Evolutionary conservation across 2,888 invertebrate genomes (phyloP), one percentile per base, ranked within the genome.

Genomic region (Cotesia congregata): DNA sequence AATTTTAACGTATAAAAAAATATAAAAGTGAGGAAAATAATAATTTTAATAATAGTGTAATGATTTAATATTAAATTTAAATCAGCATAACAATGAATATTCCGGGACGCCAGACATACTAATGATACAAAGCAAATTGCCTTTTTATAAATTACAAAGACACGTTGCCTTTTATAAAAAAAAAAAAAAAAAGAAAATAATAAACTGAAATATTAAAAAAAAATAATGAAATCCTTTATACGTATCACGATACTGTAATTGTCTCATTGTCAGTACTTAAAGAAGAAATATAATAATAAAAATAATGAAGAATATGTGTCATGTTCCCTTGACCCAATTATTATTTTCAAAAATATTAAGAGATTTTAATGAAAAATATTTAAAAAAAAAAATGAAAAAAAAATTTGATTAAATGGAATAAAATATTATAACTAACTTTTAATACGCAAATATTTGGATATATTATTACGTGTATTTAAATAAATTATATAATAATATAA

Each of bases 61-160:
- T 17, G 17, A 17, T 17, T 82, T 40, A 61, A 17, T 12, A 67
- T 60, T 64, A 60, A 69, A 68, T 72, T 60, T 64, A 60, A 69
- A 68, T 72, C 60, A 70, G 64, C 40, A 61, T 72, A 73, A 67
- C 20, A 65, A 67, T 69, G 69, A 79, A 80, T 83, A 82, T 82
- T 82, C 80, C 81, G 87, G 87, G 86, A 85, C 85, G 84, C 84
- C 87, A 85, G 84, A 87, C 85, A 87, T 86, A 88, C 88, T 86
- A 86, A 88, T 88, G 88, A 89, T 89, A 89, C 89, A 89, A 89
- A 89, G 85, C 86, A 83, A 86, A 89, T 87, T 89, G 89, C 89
- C 89, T 89, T 89, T 86, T 87, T 83, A 83, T 85, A 83, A 30
- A 87, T 86, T 85, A 87, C 86, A 87, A 87, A 86, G 85, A 88